Percentiles rank a stretch among this genome's conserved stretches.
Evolutionary conservation across 2,113 vertebrate genomes (phyloP).

Genomic region (Amphiprion ocellaris): DNA sequence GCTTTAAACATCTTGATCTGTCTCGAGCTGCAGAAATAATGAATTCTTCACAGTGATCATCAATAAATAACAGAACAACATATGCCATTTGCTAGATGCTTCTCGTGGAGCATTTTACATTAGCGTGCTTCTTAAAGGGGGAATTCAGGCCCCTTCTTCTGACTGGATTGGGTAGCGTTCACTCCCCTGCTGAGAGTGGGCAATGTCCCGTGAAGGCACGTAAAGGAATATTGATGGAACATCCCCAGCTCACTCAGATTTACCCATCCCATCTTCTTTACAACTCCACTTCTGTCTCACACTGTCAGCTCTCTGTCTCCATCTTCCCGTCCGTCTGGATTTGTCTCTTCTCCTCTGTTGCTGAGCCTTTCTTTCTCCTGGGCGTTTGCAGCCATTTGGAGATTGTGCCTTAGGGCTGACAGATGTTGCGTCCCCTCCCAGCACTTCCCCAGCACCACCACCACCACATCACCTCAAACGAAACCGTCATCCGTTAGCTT

Average conservation of each 20-base stretch:
- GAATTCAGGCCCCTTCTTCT: background rate
- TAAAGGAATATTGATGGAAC: slow-evolving; percentile 43
- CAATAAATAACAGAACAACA: slow-evolving; percentile 48
- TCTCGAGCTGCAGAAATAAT: slow-evolving; percentile 26
- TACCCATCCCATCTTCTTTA: slow-evolving; percentile 37
- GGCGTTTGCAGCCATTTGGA: slow-evolving; percentile 70
- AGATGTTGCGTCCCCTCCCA: slow-evolving; percentile 74
- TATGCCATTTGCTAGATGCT: slow-evolving; percentile 30
- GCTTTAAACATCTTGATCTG: slow-evolving; percentile 48
- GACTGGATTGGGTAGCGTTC: slow-evolving; percentile 18
- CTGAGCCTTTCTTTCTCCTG: slow-evolving; percentile 22
- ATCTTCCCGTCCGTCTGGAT: slow-evolving; percentile 40
- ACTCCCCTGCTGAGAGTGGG: slow-evolving; percentile 19
- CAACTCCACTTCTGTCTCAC: background rate
- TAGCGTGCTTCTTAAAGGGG: background rate
- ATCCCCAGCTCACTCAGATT: slow-evolving; percentile 25
- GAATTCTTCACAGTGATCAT: slow-evolving; percentile 50
- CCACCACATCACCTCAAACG: slow-evolving; percentile 13
- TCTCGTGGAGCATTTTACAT: slow-evolving; percentile 4
- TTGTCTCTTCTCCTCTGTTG: slow-evolving; percentile 38
- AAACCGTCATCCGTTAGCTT: slow-evolving; percentile 45
- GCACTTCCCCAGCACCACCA: background rate
- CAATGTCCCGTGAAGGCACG: slow-evolving; percentile 12
- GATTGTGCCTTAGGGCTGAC: slow-evolving; percentile 78
- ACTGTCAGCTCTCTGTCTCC: slow-evolving; percentile 31